A percentile compares a stretch with the other conserved stretches of the same genome.
phyloP scores from a whole-genome alignment of 2,888 invertebrate genomes.

The Melanostoma mellinum region DNA sequence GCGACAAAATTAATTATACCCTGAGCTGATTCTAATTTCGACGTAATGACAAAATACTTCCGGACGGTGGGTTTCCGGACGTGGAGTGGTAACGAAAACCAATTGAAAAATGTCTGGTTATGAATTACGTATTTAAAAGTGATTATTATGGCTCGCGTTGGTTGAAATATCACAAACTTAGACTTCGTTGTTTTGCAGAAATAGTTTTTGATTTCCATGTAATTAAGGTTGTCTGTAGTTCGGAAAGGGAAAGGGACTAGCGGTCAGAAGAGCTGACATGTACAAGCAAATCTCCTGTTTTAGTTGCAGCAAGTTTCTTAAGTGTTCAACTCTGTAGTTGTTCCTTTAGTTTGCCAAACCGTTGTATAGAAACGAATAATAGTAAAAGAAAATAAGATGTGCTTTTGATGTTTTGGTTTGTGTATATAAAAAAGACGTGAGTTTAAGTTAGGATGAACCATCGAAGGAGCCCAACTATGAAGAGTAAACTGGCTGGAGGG shows the following conservation, averaged over 20 bases:
- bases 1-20: slow-evolving; percentile 66
- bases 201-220: slow-evolving; percentile 32
- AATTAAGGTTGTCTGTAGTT: slow-evolving; percentile 30
- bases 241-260: background rate
- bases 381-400: too few relatives aligned
- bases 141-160: slow-evolving; percentile 53
- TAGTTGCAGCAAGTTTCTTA: too few relatives aligned
- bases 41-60: slow-evolving; percentile 64
- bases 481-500: too few relatives aligned
- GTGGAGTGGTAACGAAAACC: slow-evolving; percentile 2
- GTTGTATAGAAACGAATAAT: too few relatives aligned
- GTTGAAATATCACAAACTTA: slow-evolving; percentile 17
- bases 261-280: background rate
- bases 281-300: too few relatives aligned
- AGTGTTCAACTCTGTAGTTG: background rate
- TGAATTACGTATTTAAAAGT: slow-evolving; percentile 67
- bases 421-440: too few relatives aligned
- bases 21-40: slow-evolving; percentile 69
- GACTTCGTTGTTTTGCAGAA: background rate
- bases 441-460: too few relatives aligned
- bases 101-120: slow-evolving; percentile 46
- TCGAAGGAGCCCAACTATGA: too few relatives aligned
- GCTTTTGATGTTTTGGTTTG: too few relatives aligned
- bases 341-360: background rate
- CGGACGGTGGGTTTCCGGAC: slow-evolving; percentile 41